Evolutionary conservation across 2,797 vertebrate genomes (phyloP).

Genomic region (Acrossocheilus wenchowensis): DNA sequence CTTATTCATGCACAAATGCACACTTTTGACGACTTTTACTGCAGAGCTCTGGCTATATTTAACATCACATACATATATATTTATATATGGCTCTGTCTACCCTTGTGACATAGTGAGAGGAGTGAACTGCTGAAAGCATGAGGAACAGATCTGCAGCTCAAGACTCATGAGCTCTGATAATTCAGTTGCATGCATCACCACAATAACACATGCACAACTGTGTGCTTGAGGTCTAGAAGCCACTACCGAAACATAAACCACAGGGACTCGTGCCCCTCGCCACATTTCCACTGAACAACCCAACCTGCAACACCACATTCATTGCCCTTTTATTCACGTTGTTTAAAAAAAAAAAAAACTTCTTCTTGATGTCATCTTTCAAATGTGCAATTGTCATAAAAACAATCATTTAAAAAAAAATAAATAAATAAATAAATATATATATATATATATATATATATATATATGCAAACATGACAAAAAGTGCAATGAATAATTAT

Average conservation of each 20-base stretch:
- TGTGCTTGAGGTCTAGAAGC: background rate
- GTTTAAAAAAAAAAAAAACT: background rate
- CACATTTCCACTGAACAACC: background rate
- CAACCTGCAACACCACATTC: background rate
- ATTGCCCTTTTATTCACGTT: background rate
- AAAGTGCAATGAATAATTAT: background rate
- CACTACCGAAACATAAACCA: background rate
- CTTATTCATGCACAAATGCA: conserved; percentile 78
- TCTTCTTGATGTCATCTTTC: background rate
- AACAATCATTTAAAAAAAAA: background rate
- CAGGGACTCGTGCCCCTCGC: background rate
- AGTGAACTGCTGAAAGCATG: background rate
- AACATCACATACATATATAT: background rate
- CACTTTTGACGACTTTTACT: conserved; percentile 39
- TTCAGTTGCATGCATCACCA: background rate
- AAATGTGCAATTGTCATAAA: background rate
- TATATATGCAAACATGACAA: too few relatives aligned
- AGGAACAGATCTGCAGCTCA: background rate
- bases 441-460: too few relatives aligned
- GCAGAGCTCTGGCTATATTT: background rate
- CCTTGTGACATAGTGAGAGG: background rate
- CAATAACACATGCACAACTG: background rate
- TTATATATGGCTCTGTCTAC: background rate
- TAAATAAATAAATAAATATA: too few relatives aligned
- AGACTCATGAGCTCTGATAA: background rate